A percentile compares a stretch with the other conserved stretches of the same genome.
Conservation (phyloP, 2,113 vertebrate genomes). For the Rynchops niger region DNA sequence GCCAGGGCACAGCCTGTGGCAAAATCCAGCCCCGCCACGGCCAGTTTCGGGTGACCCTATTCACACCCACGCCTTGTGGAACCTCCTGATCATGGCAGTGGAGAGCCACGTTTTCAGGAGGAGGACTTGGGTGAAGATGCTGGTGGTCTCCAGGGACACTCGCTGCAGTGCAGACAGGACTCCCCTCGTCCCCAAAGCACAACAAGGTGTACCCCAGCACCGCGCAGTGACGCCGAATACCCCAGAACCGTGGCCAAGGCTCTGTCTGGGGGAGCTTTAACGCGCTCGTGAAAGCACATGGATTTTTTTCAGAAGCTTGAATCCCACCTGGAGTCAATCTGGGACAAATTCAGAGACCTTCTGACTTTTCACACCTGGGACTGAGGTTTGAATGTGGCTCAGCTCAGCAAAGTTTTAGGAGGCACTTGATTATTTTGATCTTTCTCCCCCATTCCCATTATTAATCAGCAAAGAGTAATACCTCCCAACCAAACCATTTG, state of each 20-base stretch:
- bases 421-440: background rate
- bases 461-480: background rate
- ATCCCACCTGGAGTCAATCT: background rate
- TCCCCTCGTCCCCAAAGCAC: background rate
- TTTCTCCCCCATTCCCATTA: background rate
- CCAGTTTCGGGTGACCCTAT: background rate
- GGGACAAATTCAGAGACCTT: background rate
- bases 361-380: background rate
- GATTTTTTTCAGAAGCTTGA: background rate
- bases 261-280: background rate
- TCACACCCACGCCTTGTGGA: background rate
- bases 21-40: rapidly evolving
- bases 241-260: rapidly evolving
- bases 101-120: background rate
- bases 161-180: background rate
- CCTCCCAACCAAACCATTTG: background rate
- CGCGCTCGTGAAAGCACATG: rapidly evolving
- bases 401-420: background rate
- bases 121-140: background rate
- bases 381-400: background rate
- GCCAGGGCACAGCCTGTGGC: background rate
- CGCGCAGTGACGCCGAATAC: rapidly evolving
- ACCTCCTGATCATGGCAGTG: background rate
- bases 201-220: rapidly evolving
- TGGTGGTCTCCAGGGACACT: background rate